Evolutionary conservation across 2,797 vertebrate species (phyloP), one percentile per base, ranked within the genome.

Genomic region (Ibycter americanus): DNA sequence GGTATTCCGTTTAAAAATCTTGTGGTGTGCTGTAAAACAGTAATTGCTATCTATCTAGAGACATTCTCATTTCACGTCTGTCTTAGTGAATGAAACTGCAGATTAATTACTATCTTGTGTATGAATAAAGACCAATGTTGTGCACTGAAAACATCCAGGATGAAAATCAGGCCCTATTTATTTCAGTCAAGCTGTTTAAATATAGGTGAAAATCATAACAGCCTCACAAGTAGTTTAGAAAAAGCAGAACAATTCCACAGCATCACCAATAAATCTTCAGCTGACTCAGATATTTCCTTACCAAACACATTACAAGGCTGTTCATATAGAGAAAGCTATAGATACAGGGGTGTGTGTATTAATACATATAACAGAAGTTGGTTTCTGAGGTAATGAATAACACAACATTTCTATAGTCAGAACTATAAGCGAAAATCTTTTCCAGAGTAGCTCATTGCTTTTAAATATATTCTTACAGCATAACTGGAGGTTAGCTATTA

Each of bases 31-130:
- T 88, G 83, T 84, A 84, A 82, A 97, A 54, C 82, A 46, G 84
- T 96, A 96, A 96, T 95, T 96, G 96, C 92, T 70, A n/a, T 89
- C 95, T 82, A 74, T 92, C 95, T 89, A 71, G 94, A 95, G 96
- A 95, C 9, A 0, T 58, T 87, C 91, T 95, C 91, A 86, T 87
- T 22, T 51, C 73, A n/a, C 9, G 6, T 94, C 87, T 94, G 89
- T 92, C 90, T 61, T 20, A 63, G 55, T 82, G 85, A 93, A 95
- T 90, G 90, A 93, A 95, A 71, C 87, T 90, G 83, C 77, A 93
- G 87, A 96, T 97, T 97, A 97, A 96, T 97, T 96, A 97, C 93
- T 91, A 74, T 92, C 87, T 96, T 91, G 55, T 89, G 86, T 42
- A 94, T 84, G 94, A 91, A 95, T 95, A 88, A 95, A 95, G 90